Conservation (phyloP, 2,113 vertebrate species). For the Psammodynastes pulverulentus region DNA sequence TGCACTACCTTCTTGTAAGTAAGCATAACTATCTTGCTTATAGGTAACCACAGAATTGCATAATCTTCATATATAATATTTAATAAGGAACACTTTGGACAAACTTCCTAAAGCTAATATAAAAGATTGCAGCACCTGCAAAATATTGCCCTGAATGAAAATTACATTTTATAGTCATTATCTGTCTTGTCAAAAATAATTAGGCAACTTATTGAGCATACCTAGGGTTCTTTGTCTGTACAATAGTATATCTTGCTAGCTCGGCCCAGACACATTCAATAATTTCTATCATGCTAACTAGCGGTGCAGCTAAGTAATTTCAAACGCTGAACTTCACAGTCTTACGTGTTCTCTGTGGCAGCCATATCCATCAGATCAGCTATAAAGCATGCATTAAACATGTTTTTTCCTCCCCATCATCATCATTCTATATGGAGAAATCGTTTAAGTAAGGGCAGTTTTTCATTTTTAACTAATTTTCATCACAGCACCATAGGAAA, state of each 20-base stretch:
- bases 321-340: neutral
- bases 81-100: neutral
- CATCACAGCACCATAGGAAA: neutral
- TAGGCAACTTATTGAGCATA: neutral
- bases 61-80: neutral
- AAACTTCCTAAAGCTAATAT: neutral
- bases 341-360: neutral
- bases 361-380: neutral
- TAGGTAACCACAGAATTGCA: neutral
- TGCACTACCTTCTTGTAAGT: neutral
- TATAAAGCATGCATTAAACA: neutral
- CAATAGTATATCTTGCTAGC: neutral
- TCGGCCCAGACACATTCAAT: neutral
- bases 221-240: neutral
- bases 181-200: neutral
- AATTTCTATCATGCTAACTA: neutral
- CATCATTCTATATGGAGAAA: neutral
- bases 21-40: neutral
- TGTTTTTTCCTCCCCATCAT: neutral
- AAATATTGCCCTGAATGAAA: neutral
- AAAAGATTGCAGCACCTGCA: neutral
- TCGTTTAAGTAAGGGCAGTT: neutral
- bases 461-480: neutral
- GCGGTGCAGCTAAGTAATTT: neutral
- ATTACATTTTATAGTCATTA: neutral